Evolutionary conservation across 2,113 vertebrate species (phyloP), one percentile per base, ranked within the genome.

Genomic region (Nycticryphes semicollaris): DNA sequence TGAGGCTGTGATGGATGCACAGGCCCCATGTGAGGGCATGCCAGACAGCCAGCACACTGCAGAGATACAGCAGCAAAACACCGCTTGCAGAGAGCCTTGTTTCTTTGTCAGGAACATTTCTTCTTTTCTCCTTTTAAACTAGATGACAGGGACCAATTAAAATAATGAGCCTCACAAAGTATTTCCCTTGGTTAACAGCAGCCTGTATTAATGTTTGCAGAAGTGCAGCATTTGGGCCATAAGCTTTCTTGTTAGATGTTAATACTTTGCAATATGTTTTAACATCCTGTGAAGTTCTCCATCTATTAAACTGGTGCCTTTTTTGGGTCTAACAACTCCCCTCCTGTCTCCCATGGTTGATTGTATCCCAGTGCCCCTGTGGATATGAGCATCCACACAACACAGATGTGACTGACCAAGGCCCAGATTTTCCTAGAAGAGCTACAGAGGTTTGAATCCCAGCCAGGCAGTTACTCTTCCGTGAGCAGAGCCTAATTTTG

Each of bases 141-240:
- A 93, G 97, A 97, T 98, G 96, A 95, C 96, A 97, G 97, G 94
- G 97, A 97, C 96, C 96, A 96, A 97, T 98, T 97, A 98, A 98
- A 98, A 97, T 97, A 98, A 98, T 97, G 95, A 98, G 87, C 63
- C 94, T 97, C 96, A 95, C 91, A 72, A 89, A 97, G 93, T 94
- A 95, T 96, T 97, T 98, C 97, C 97, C 96, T 95, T 94, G 92
- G 93, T 94, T 97, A 97, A 87, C 54, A 95, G 80, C 92, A 96
- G 90, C 50, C 86, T 96, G 35, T 78, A 94, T 91, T 97, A 94
- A 87, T 66, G 74, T 97, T 95, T 97, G 84, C 87, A 96, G 73
- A 94, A 97, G 87, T 87, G 69, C 77, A 56, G 28, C 39, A 37
- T 80, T 92, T 75, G 80, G 80, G 82, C 72, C 53, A 13, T 77